Percentiles rank a stretch among this genome's conserved stretches.
phyloP scores from a whole-genome alignment of 2,797 vertebrate genomes.

The Dermochelys coriacea region DNA sequence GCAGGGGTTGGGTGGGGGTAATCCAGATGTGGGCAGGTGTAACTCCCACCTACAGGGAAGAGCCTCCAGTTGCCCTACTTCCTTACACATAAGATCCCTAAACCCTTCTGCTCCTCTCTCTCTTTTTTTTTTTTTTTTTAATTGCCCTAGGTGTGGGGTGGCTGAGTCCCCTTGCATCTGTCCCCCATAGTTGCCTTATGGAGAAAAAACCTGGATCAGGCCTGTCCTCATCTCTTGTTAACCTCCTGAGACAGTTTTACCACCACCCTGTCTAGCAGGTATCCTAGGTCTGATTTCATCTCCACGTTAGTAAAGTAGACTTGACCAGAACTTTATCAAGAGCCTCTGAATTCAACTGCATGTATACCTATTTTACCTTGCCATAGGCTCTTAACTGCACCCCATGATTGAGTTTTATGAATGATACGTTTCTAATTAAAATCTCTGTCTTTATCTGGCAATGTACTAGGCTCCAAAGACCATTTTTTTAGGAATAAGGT shows the following conservation, averaged over 20 bases:
- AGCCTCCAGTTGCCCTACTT: neutral
- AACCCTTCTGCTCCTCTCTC: neutral
- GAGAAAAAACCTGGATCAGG: too few relatives aligned
- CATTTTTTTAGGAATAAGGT: neutral
- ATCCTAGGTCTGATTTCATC: neutral
- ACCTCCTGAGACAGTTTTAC: neutral
- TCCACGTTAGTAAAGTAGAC: neutral
- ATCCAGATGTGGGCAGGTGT: neutral
- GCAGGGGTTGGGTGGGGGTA: neutral
- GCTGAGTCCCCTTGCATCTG: neutral
- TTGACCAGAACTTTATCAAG: neutral
- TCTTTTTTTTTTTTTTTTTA: neutral
- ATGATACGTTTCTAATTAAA: accelerated
- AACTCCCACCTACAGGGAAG: neutral
- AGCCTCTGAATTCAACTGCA: accelerated
- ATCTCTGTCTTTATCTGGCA: too few relatives aligned
- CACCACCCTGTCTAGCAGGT: accelerated
- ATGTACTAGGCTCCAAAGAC: too few relatives aligned
- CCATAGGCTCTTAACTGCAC: neutral
- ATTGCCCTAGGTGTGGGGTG: neutral
- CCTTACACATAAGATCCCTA: neutral
- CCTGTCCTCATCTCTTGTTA: too few relatives aligned
- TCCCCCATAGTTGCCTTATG: accelerated
- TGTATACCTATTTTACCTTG: accelerated
- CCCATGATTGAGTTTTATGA: accelerated